phyloP scores from a whole-genome alignment of 2,797 vertebrate genomes.

The Sebastes minor region DNA sequence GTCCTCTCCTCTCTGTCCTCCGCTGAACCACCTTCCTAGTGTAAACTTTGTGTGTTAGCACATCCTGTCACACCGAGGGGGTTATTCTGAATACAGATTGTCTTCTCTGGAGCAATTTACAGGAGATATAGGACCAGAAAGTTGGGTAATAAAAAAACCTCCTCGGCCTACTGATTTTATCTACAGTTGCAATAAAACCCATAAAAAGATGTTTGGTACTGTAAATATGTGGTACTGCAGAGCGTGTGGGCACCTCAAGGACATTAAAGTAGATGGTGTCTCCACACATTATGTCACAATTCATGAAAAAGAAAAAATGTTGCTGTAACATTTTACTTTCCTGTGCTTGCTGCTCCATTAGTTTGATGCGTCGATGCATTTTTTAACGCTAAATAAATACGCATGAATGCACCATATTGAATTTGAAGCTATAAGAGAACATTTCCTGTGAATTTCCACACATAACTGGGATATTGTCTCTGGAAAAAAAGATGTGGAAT shows the following conservation, averaged over 20 bases:
- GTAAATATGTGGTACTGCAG: conserved; percentile 3
- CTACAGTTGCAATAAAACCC: conserved; percentile 3
- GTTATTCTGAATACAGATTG: conserved; percentile 31
- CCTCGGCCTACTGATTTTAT: conserved; percentile 25
- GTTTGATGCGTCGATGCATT: not conserved
- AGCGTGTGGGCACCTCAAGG: conserved; percentile 12
- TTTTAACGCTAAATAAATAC: not conserved
- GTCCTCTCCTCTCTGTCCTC: not conserved
- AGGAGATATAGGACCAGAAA: conserved; percentile 1
- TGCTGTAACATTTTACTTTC: not conserved
- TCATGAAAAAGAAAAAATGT: not conserved
- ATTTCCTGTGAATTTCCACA: not conserved
- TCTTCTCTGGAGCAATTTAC: not conserved
- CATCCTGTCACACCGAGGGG: not conserved
- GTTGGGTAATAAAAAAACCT: not conserved
- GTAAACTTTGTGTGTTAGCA: conserved; percentile 9
- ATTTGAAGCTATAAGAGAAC: not conserved
- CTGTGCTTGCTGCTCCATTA: not conserved
- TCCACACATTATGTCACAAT: not conserved
- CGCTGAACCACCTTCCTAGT: not conserved
- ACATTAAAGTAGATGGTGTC: not conserved
- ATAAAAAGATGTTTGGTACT: conserved; percentile 10
- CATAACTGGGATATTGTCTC: not conserved
- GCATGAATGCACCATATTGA: not conserved
- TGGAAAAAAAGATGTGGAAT: too few relatives aligned